These are phyloP conservation scores for Fopius arisanus DNA, from an alignment of 1,140 invertebrate species.

Conservation along the genomic window DNA sequence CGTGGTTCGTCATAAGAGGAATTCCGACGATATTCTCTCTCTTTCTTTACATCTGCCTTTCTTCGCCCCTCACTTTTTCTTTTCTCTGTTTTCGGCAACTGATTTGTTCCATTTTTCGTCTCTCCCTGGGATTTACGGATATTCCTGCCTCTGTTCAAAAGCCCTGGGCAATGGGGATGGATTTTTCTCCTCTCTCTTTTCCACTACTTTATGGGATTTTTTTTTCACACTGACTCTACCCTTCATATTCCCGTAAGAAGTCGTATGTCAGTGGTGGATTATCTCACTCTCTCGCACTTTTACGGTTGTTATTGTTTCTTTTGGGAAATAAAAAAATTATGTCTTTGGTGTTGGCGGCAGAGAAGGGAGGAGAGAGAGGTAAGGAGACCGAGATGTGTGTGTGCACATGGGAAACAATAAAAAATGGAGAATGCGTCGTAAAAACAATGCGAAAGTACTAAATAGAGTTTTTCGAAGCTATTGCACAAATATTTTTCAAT, in stretches of 20 bases:
- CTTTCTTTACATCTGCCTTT: slow-evolving; percentile 14
- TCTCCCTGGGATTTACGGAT: background rate
- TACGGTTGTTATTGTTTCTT: slow-evolving; percentile 28
- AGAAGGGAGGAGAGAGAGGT: slow-evolving; percentile 5
- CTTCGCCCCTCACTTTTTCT: slow-evolving; percentile 21
- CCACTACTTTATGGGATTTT: slow-evolving; percentile 65
- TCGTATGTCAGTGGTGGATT: slow-evolving; percentile 58
- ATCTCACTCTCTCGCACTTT: slow-evolving; percentile 27
- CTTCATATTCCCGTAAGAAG: slow-evolving; percentile 44
- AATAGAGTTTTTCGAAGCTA: slow-evolving; percentile 34
- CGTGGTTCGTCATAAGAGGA: slow-evolving; percentile 58
- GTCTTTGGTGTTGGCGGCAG: slow-evolving; percentile 18
- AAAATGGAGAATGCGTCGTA: slow-evolving; percentile 58
- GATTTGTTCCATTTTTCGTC: slow-evolving; percentile 24
- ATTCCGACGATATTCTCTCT: slow-evolving; percentile 42
- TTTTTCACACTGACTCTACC: slow-evolving; percentile 56
- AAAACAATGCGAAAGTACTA: slow-evolving; percentile 65
- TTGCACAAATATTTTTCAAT: too few species aligned
- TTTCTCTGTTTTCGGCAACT: slow-evolving; percentile 7
- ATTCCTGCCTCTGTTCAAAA: slow-evolving; percentile 36
- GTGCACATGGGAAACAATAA: slow-evolving; percentile 35
- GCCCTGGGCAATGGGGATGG: slow-evolving; percentile 44
- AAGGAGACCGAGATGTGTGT: background rate
- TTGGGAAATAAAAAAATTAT: slow-evolving; percentile 26
- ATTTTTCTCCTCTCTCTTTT: slow-evolving; percentile 43